Percentiles rank a stretch among this genome's conserved stretches.
Evolutionary conservation across 2,888 invertebrate genomes (phyloP).

Genomic region (Phrixothrix hirtus): DNA sequence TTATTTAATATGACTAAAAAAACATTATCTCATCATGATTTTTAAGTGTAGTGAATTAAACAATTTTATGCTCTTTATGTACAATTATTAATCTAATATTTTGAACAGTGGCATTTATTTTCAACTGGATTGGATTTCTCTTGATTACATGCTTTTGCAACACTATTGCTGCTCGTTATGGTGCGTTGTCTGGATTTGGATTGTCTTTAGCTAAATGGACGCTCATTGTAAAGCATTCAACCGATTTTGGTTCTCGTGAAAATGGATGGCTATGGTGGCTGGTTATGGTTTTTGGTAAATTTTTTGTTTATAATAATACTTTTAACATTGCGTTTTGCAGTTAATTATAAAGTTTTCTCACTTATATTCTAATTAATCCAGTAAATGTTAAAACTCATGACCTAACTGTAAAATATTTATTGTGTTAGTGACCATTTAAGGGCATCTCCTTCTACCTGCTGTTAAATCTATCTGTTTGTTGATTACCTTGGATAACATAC

Average conservation of each 20-base stretch:
- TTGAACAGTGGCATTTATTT: constrained; percentile 84
- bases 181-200: constrained; percentile 90
- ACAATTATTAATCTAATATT: too few species aligned
- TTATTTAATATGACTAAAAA: too few species aligned
- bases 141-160: constrained; percentile 92
- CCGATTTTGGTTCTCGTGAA: constrained; percentile 82
- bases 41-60: too few species aligned
- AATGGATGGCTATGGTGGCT: constrained; percentile 93
- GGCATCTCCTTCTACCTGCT: too few species aligned
- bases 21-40: too few species aligned
- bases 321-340: not conserved
- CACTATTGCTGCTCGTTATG: constrained; percentile 90
- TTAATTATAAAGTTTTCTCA: not conserved
- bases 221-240: constrained; percentile 88
- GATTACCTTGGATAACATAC: too few species aligned
- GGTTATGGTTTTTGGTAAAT: constrained; percentile 82
- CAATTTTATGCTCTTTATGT: too few species aligned
- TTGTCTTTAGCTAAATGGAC: constrained; percentile 94
- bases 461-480: too few species aligned
- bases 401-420: too few species aligned
- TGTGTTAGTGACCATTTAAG: too few species aligned
- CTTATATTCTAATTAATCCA: too few species aligned
- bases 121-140: constrained; percentile 95
- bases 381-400: too few species aligned
- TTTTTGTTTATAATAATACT: not conserved